phyloP scores from a whole-genome alignment of 64 coral and sea anemone genomes.

The Platygyra sinensis region DNA sequence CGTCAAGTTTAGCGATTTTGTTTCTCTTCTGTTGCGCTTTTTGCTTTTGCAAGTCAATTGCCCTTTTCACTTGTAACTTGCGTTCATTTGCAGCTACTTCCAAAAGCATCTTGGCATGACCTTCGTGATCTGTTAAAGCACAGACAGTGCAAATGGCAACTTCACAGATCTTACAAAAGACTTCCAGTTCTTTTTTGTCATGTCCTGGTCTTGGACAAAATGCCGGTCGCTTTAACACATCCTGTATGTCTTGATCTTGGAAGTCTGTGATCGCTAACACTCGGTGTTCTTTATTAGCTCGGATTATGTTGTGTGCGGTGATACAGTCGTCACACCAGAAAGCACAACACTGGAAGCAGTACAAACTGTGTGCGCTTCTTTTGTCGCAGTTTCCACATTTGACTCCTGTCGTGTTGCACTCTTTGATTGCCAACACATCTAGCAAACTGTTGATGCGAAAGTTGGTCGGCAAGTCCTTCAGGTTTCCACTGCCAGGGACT shows the following conservation, averaged over 20 bases:
- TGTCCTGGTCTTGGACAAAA: background rate
- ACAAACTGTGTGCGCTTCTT: background rate
- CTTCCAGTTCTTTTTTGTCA: background rate
- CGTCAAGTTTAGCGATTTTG: background rate
- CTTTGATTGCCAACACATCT: constrained; percentile 1
- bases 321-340: constrained; percentile 6
- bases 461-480: background rate
- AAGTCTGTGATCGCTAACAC: background rate
- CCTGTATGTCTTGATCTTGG: background rate
- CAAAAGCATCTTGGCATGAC: background rate
- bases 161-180: background rate
- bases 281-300: background rate
- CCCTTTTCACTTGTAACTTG: background rate
- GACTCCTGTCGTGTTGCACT: background rate
- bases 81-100: background rate
- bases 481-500: background rate
- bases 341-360: background rate
- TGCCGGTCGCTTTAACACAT: background rate
- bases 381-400: background rate
- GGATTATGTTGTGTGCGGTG: background rate
- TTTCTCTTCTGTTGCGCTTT: background rate
- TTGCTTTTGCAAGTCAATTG: background rate
- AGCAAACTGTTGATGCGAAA: constrained; percentile 5
- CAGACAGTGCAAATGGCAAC: background rate
- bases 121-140: background rate